A percentile compares a stretch with the other conserved stretches of the same genome.
Evolutionary conservation across 2,797 vertebrate species (phyloP).

Genomic region (Manis pentadactyla): DNA sequence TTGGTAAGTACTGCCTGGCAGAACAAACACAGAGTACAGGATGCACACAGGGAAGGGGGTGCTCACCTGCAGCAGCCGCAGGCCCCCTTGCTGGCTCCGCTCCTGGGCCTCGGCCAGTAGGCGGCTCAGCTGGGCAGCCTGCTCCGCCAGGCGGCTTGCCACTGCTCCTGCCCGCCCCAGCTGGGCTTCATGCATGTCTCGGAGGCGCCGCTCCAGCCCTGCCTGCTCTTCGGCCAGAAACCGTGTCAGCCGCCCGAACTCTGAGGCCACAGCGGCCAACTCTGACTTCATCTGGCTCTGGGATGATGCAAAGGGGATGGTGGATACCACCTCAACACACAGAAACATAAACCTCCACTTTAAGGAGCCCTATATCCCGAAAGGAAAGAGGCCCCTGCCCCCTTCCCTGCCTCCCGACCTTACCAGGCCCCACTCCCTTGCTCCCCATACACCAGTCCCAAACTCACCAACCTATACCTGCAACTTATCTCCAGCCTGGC

Average conservation of each 20-base stretch:
- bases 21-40: not conserved
- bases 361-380: not conserved
- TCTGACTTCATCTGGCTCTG: constrained; percentile 87
- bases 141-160: constrained; percentile 77
- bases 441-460: not conserved
- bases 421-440: not conserved
- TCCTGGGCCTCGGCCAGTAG: constrained; percentile 84
- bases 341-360: constrained; percentile 55
- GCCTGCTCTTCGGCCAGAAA: constrained; percentile 87
- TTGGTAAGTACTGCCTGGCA: not conserved
- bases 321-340: constrained; percentile 40
- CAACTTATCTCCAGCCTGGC: not conserved
- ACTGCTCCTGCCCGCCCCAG: constrained; percentile 78
- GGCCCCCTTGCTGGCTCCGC: constrained; percentile 83
- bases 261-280: constrained; percentile 85
- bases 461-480: not conserved
- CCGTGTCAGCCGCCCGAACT: constrained; percentile 85
- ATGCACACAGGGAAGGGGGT: not conserved
- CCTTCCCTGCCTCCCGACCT: not conserved
- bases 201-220: constrained; percentile 83
- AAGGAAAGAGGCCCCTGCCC: not conserved
- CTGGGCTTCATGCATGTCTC: constrained; percentile 84
- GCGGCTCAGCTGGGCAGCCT: constrained; percentile 81
- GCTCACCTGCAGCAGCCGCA: constrained; percentile 84
- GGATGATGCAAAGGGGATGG: not conserved